A percentile compares a stretch with the other conserved stretches of the same genome.
Conservation (phyloP, 2,888 invertebrate species). For the Neria commutata region DNA sequence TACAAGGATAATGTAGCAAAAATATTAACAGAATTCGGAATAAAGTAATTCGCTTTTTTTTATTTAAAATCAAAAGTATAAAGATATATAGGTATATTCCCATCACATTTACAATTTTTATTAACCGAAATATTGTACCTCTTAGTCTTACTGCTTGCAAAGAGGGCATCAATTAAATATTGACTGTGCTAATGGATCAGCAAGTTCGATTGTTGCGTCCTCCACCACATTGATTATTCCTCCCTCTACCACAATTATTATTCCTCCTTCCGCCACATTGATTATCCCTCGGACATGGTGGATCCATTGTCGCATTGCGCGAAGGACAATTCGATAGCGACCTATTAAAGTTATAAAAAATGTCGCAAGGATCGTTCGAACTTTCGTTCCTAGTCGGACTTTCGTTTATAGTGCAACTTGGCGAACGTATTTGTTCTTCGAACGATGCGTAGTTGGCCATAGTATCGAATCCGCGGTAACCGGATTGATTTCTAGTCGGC, state of each 20-base stretch:
- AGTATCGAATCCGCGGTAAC: conserved; percentile 15
- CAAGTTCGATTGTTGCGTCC: too few relatives aligned
- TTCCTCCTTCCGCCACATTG: not conserved
- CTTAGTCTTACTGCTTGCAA: too few relatives aligned
- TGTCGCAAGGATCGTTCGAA: not conserved
- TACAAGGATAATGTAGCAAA: conserved; percentile 46
- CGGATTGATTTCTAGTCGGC: too few relatives aligned
- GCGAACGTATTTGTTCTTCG: conserved; percentile 23
- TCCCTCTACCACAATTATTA: too few relatives aligned
- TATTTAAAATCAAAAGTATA: too few relatives aligned
- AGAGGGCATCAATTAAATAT: too few relatives aligned
- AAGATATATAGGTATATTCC: not conserved
- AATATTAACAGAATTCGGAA: conserved; percentile 36
- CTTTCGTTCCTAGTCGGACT: not conserved
- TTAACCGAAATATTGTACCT: too few relatives aligned
- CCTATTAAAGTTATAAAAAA: not conserved
- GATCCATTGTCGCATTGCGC: too few relatives aligned
- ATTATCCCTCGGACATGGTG: not conserved
- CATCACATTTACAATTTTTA: too few relatives aligned
- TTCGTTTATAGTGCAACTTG: not conserved
- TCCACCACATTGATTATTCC: too few relatives aligned
- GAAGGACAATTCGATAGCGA: not conserved
- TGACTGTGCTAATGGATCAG: too few relatives aligned
- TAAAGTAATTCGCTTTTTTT: too few relatives aligned
- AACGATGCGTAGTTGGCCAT: conserved; percentile 28